Evolutionary conservation across 2,113 vertebrate species (phyloP), one percentile per base, ranked within the genome.

Genomic region (Illadopsis cleaveri): DNA sequence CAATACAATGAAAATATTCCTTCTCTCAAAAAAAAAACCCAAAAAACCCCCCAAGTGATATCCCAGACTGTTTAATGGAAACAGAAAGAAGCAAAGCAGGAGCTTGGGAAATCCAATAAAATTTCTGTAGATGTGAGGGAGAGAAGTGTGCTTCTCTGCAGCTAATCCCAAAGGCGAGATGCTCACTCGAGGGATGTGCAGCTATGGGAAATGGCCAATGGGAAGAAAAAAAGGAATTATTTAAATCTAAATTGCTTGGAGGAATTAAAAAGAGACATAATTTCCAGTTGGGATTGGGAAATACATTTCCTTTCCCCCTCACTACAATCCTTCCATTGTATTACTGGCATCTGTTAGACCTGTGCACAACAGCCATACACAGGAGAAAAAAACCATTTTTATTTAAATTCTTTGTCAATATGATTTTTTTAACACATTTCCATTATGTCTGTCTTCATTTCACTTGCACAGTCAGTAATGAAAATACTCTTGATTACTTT

Each of bases 241-340:
- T 93, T 86, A 61, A 82, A 92, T 93, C 82, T 86, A 76, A 92
- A 37, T 44, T 92, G 69, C 92, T 93, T 86, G 79, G 79, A 96
- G 76, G 92, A 95, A 96, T 97, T 94, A 94, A 96, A 48, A 33
- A 61, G 70, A 89, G 70, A 95, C 86, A 76, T 81, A 86, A 96
- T 95, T 96, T 95, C 92, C 91, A 96, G 79, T 80, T 93, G 90
- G 95, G 90, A 93, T 94, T 96, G 93, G 65, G 94, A 95, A 95
- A 92, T 77, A 70, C 69, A 96, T 86, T 96, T 97, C 93, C 93
- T 93, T 85, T 95, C 61, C 40, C 42, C 51, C 69, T 83, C 58
- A 54, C 57, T 93, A 94, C 94, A 96, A 96, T 91, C 54, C 75
- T 89, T 83, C 84, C 73, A 86, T 97, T 95, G 94, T 96, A 69